Evolutionary conservation across 2,888 invertebrate genomes (phyloP).

Genomic region (Tiliacea aurago): DNA sequence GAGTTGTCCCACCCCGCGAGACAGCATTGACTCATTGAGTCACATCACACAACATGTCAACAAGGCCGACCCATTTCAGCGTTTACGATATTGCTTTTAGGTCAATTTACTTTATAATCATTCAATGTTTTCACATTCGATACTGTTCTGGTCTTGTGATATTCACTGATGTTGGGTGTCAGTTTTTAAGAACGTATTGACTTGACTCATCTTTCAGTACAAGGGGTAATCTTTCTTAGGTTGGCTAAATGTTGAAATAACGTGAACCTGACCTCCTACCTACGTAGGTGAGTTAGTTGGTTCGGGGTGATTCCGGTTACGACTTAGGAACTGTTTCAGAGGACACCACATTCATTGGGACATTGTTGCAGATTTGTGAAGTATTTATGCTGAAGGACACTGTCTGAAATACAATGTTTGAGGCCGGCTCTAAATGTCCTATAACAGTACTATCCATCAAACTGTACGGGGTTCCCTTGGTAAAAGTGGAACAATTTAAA

Average conservation of each 20-base stretch:
- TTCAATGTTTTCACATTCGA: constrained; percentile 47
- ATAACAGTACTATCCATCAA: too few relatives aligned
- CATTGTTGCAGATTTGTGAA: too few relatives aligned
- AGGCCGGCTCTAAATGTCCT: too few relatives aligned
- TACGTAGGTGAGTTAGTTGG: not conserved
- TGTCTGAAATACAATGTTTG: too few relatives aligned
- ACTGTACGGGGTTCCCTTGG: too few relatives aligned
- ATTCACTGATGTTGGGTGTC: constrained; percentile 5
- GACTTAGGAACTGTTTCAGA: not conserved
- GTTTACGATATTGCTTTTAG: constrained; percentile 84
- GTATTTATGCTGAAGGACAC: too few relatives aligned
- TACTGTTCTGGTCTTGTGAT: constrained; percentile 18
- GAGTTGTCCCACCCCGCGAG: constrained; percentile 64
- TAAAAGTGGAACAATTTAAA: too few relatives aligned
- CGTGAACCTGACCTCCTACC: not conserved
- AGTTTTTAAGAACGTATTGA: not conserved
- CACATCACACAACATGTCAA: constrained; percentile 82
- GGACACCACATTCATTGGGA: too few relatives aligned
- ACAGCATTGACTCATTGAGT: constrained; percentile 83
- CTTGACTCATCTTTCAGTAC: not conserved
- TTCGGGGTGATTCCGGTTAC: not conserved
- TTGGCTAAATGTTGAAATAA: not conserved
- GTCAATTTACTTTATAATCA: constrained; percentile 82
- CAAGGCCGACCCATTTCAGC: constrained; percentile 81
- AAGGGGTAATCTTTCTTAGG: not conserved